phyloP scores from a whole-genome alignment of 2,797 vertebrate genomes.

The Mus spretus region DNA sequence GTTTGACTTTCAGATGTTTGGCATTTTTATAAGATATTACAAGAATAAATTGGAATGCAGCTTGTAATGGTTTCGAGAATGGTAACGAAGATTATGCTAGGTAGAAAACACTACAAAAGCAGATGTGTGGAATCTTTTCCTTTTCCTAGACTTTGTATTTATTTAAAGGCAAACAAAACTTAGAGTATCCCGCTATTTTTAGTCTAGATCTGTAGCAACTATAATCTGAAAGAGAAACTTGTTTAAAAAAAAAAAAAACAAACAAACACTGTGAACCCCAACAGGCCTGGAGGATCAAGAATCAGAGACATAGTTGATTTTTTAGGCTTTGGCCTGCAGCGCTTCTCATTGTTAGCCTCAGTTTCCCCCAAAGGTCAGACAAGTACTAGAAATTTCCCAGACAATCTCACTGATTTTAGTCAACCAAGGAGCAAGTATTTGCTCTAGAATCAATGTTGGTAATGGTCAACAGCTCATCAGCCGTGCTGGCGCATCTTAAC shows the following conservation, averaged over 20 bases:
- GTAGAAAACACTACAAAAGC: neutral
- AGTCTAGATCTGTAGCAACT: neutral
- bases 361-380: neutral
- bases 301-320: conserved; percentile 17
- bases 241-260: neutral
- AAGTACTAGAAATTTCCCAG: neutral
- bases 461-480: conserved; percentile 1
- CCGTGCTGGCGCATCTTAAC: neutral
- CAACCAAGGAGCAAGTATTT: conserved; percentile 49
- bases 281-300: neutral
- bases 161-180: conserved; percentile 20
- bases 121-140: neutral
- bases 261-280: neutral
- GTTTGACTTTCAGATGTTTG: conserved; percentile 66
- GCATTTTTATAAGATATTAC: conserved; percentile 72
- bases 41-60: conserved; percentile 72
- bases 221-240: neutral
- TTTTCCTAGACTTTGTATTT: neutral
- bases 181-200: conserved; percentile 33
- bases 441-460: conserved; percentile 19
- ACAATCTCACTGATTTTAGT: conserved; percentile 15
- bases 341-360: conserved; percentile 32
- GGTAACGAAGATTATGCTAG: conserved; percentile 32
- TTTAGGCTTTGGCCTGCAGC: neutral
- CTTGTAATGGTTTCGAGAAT: conserved; percentile 66